phyloP scores from a whole-genome alignment of 2,113 vertebrate genomes.

The Myocastor coypus region DNA sequence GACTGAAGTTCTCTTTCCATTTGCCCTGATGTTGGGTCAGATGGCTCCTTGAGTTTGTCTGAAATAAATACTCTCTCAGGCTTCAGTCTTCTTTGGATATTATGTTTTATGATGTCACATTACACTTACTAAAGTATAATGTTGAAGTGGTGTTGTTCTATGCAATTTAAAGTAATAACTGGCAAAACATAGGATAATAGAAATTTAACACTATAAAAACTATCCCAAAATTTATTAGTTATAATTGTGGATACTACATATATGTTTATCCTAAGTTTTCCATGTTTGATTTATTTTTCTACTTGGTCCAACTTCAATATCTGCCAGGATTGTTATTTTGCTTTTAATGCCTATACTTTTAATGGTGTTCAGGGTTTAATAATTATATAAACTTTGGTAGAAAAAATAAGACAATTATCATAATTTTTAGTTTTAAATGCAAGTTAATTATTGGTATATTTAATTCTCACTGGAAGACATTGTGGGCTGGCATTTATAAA shows the following conservation, averaged over 20 bases:
- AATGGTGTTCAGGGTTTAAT: constrained; percentile 42
- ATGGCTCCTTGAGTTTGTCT: constrained; percentile 66
- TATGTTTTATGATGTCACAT: constrained; percentile 59
- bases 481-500: neutral
- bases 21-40: constrained; percentile 71
- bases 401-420: constrained; percentile 27
- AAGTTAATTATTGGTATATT: neutral
- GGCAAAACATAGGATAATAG: constrained; percentile 47
- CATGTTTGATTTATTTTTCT: constrained; percentile 56
- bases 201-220: constrained; percentile 38
- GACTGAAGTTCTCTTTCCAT: constrained; percentile 74
- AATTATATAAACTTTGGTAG: constrained; percentile 25
- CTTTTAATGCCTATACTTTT: constrained; percentile 1
- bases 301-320: constrained; percentile 45
- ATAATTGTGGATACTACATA: neutral
- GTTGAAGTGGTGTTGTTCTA: constrained; percentile 53
- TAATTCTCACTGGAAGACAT: constrained; percentile 16
- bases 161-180: constrained; percentile 62
- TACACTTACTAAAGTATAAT: constrained; percentile 19
- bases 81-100: constrained; percentile 57
- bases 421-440: constrained; percentile 31
- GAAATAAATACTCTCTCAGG: constrained; percentile 58
- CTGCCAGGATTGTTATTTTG: constrained; percentile 22
- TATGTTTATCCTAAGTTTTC: constrained; percentile 22
- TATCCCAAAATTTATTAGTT: constrained; percentile 22